Conservation (phyloP, 2,113 vertebrate genomes). For the Microcebus tavaratra region DNA sequence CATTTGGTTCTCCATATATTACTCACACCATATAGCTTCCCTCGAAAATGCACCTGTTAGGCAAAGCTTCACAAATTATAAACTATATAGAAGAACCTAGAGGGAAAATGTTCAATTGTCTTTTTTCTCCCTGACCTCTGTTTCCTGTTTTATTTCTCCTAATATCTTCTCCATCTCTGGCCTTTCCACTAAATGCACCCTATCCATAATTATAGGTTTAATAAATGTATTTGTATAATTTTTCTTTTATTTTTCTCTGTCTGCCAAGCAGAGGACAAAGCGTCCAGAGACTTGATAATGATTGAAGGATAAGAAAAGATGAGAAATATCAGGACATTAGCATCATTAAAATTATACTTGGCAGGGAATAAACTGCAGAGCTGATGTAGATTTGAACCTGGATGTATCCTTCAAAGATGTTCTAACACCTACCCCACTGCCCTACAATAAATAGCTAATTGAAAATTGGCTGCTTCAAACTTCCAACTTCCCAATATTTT, state of each 20-base stretch:
- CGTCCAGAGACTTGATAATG: not conserved
- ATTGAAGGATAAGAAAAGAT: not conserved
- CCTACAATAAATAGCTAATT: not conserved
- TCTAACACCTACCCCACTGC: not conserved
- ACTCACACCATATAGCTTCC: not conserved
- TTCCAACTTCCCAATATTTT: not conserved
- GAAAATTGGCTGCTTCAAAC: not conserved
- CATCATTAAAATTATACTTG: not conserved
- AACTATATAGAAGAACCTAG: not conserved
- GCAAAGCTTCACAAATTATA: not conserved
- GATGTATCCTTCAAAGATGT: not conserved
- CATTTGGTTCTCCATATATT: not conserved
- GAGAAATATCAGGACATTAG: not conserved
- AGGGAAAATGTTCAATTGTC: not conserved
- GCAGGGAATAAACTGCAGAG: not conserved
- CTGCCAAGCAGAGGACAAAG: not conserved
- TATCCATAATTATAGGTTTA: not conserved
- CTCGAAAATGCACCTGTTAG: not conserved
- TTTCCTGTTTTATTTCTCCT: not conserved
- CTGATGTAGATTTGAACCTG: not conserved
- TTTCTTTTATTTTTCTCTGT: not conserved
- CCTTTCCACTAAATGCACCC: not conserved
- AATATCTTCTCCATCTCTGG: not conserved
- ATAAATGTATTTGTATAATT: not conserved
- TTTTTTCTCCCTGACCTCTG: not conserved